A percentile compares a stretch with the other conserved stretches of the same genome.
These are phyloP conservation scores for Rotaria sp. DNA, from an alignment of 2,888 invertebrate species.

Conservation along the genomic window DNA sequence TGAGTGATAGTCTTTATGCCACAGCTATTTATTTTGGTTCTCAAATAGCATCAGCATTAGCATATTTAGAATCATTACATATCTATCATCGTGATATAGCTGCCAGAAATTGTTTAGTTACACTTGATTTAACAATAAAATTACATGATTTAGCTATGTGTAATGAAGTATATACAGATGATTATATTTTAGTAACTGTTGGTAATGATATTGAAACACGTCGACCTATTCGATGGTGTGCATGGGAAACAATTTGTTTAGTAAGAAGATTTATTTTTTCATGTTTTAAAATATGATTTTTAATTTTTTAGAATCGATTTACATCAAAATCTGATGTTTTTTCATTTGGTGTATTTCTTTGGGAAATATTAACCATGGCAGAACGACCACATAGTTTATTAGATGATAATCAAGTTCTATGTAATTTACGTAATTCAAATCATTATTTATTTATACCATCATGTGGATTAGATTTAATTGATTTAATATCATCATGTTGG, in stretches of 20 bases:
- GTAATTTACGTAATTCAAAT: background rate
- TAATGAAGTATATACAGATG: conserved; percentile 13
- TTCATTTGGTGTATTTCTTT: conserved; percentile 90
- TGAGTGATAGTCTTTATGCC: background rate
- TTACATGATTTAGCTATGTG: conserved; percentile 28
- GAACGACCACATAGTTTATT: background rate
- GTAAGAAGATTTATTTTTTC: background rate
- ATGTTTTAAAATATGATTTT: too few species aligned
- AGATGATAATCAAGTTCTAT: background rate
- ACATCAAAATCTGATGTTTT: conserved; percentile 81
- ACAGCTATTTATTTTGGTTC: background rate
- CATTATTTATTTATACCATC: background rate
- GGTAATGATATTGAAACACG: background rate
- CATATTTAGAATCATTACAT: conserved; percentile 28
- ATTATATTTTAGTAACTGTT: background rate
- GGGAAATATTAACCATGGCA: conserved; percentile 77
- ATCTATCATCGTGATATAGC: conserved; percentile 20
- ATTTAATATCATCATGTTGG: conserved; percentile 22
- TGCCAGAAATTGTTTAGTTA: conserved; percentile 17
- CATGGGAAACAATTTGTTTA: conserved; percentile 20
- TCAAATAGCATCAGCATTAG: background rate
- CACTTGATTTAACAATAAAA: conserved; percentile 15
- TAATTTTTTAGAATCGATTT: conserved; percentile 8
- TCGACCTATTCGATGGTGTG: conserved; percentile 20
- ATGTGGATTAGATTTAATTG: background rate